A percentile compares a stretch with the other conserved stretches of the same genome.
Conservation (phyloP, 2,888 invertebrate species). For the Blastobasis adustella region DNA sequence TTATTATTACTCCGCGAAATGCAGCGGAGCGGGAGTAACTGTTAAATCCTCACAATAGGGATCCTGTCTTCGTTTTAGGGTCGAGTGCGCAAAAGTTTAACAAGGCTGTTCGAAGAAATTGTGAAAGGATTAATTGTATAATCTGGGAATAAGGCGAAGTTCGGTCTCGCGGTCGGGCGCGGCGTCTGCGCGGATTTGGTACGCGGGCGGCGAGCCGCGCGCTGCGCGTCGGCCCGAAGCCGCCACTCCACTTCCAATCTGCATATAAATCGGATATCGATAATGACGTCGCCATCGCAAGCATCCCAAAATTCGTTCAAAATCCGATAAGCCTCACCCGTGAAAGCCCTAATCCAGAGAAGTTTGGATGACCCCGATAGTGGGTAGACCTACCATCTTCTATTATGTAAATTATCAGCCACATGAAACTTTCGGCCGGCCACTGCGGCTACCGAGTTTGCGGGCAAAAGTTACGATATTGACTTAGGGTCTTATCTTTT, state of each 20-base stretch:
- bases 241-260: constrained; percentile 61
- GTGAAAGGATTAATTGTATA: constrained; percentile 53
- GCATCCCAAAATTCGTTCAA: constrained; percentile 68
- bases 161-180: constrained; percentile 20
- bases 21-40: constrained; percentile 67
- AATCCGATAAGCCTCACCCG: constrained; percentile 68
- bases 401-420: constrained; percentile 73
- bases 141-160: constrained; percentile 50
- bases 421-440: constrained; percentile 63
- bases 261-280: constrained; percentile 75
- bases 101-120: constrained; percentile 52
- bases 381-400: constrained; percentile 68
- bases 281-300: constrained; percentile 69
- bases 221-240: constrained; percentile 23
- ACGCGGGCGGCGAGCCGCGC: constrained; percentile 39
- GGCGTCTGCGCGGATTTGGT: constrained; percentile 3
- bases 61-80: constrained; percentile 56
- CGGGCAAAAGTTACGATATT: constrained; percentile 59
- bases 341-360: constrained; percentile 70
- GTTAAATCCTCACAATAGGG: constrained; percentile 67
- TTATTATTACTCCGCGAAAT: constrained; percentile 67
- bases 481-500: constrained; percentile 52
- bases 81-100: constrained; percentile 65
- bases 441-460: constrained; percentile 61
- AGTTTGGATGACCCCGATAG: constrained; percentile 70